phyloP scores from a whole-genome alignment of 1,140 invertebrate genomes.

The Macrostomum lignano region DNA sequence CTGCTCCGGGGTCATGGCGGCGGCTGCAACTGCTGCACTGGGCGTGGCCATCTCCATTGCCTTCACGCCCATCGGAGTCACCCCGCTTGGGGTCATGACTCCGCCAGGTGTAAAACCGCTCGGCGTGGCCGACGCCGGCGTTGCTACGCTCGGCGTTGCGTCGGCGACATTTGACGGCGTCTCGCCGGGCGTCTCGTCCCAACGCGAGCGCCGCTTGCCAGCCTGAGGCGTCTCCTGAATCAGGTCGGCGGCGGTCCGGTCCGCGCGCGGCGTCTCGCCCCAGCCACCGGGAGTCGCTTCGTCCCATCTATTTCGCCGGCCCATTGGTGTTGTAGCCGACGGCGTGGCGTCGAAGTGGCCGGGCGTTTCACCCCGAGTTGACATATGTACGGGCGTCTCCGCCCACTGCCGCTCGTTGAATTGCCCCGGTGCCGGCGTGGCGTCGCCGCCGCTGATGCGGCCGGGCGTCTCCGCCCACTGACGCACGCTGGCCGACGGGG shows the following conservation, averaged over 20 bases:
- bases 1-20: conserved; percentile 95
- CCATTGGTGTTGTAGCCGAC: too few relatives aligned
- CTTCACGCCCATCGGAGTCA: conserved; percentile 71
- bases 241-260: conserved; percentile 37
- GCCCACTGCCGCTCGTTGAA: conserved; percentile 4
- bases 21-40: conserved; percentile 14
- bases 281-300: conserved; percentile 84
- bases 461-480: conserved; percentile 6
- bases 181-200: conserved; percentile 98
- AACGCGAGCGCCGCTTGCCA: conserved; percentile 61
- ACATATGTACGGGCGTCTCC: conserved; percentile 5
- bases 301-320: conserved; percentile 80
- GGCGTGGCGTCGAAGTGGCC: too few relatives aligned
- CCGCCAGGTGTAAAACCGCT: conserved; percentile 32
- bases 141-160: conserved; percentile 20
- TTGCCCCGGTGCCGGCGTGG: conserved; percentile 5
- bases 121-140: conserved; percentile 11
- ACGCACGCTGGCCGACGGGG: conserved; percentile 1
- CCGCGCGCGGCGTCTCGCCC: conserved; percentile 79
- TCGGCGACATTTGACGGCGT: conserved; percentile 30
- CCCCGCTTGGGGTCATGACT: conserved; percentile 19
- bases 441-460: conserved; percentile 1
- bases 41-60: conserved; percentile 94
- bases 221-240: conserved; percentile 31
- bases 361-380: too few relatives aligned